A percentile compares a stretch with the other conserved stretches of the same genome.
These are phyloP conservation scores for Amazona finschi DNA, from an alignment of 2,797 vertebrate species.

Conservation along the genomic window DNA sequence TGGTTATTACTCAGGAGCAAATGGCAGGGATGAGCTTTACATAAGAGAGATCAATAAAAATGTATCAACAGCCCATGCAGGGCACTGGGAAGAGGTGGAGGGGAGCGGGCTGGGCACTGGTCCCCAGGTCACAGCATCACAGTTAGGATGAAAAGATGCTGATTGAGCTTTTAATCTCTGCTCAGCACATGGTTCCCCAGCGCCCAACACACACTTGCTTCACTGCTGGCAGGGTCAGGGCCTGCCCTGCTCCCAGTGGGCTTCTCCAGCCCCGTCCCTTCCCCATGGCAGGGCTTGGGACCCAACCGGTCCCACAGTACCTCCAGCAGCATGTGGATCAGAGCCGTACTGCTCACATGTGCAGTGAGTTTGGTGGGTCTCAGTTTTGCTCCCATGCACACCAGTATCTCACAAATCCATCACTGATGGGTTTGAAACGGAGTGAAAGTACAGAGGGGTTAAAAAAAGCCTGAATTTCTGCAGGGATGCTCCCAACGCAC, in stretches of 20 bases:
- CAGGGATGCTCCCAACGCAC: background rate
- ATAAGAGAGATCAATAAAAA: slow-evolving; percentile 43
- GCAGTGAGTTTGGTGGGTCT: background rate
- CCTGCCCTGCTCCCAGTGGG: background rate
- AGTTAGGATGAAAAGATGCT: background rate
- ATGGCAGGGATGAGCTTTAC: slow-evolving; percentile 27
- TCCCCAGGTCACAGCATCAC: background rate
- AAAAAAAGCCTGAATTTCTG: background rate
- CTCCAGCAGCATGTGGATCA: rapidly evolving
- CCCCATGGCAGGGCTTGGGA: rapidly evolving
- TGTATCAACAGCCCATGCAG: background rate
- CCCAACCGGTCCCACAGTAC: rapidly evolving
- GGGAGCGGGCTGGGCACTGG: background rate
- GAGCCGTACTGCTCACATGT: rapidly evolving
- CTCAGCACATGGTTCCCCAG: background rate
- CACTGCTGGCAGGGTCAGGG: background rate
- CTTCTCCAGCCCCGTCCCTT: background rate
- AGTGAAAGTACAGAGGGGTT: background rate
- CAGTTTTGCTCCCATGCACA: rapidly evolving
- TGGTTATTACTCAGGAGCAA: slow-evolving; percentile 15
- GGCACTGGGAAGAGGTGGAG: background rate
- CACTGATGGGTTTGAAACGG: rapidly evolving
- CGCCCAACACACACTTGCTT: rapidly evolving
- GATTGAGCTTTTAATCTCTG: slow-evolving; percentile 1
- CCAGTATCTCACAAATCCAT: background rate